phyloP scores from a whole-genome alignment of 2,797 vertebrate species.

The Aulostomus chinensis region DNA sequence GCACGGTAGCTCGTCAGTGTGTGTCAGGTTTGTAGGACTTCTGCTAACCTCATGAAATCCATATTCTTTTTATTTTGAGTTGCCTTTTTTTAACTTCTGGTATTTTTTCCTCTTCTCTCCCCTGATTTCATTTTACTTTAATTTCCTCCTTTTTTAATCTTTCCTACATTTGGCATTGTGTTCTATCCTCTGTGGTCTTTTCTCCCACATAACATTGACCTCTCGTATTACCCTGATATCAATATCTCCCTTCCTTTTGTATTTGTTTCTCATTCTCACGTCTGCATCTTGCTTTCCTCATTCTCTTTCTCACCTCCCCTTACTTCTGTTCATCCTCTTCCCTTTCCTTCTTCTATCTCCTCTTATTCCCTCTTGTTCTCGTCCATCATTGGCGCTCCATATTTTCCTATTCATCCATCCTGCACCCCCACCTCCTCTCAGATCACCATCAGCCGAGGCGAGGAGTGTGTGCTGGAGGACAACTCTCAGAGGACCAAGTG shows the following conservation, averaged over 20 bases:
- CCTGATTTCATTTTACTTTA: constrained; percentile 5
- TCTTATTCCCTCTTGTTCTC: background rate
- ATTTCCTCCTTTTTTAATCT: background rate
- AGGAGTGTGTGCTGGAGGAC: constrained; percentile 97
- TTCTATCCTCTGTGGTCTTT: background rate
- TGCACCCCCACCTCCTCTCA: constrained; percentile 49
- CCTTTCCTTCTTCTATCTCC: background rate
- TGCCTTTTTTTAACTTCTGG: constrained; percentile 47
- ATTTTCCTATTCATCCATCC: constrained; percentile 4
- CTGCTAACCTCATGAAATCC: constrained; percentile 54
- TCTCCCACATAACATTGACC: no score
- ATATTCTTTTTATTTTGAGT: constrained; percentile 48
- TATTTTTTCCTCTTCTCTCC: constrained; percentile 42
- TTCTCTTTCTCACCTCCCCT: background rate
- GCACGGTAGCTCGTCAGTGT: no score
- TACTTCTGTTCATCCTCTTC: background rate
- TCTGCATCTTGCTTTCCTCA: no score
- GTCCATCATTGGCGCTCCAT: background rate
- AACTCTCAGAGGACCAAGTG: constrained; percentile 97
- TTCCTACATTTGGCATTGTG: background rate
- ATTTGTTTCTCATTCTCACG: background rate
- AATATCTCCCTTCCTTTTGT: background rate
- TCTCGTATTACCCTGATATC: background rate
- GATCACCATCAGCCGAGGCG: constrained; percentile 94
- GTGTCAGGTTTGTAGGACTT: constrained; percentile 32